Evolutionary conservation across 2,797 vertebrate species (phyloP), one percentile per base, ranked within the genome.

Genomic region (Geotrypetes seraphini): DNA sequence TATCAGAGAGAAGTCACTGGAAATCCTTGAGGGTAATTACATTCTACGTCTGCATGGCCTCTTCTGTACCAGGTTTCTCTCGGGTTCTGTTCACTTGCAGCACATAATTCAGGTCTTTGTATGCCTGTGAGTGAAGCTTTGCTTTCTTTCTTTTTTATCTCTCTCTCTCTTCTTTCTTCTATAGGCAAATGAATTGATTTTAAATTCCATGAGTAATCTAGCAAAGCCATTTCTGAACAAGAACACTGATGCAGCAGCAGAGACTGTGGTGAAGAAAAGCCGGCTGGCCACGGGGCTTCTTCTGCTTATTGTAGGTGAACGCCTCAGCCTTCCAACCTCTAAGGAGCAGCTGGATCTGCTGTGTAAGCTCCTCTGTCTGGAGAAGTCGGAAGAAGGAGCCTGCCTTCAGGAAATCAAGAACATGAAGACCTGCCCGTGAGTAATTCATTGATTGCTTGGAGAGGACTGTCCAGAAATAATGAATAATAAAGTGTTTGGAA

Each of bases 181-280:
- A 23, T 37, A 92, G 94, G 84, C 93, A 33, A 63, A 13, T 2
- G 12, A 1, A 0, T 14, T 90, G 44, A 30, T 97, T 5, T 78
- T 83, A 6, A 3, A 42, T 0, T 71, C 78, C 8, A 40, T 90
- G 53, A 31, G 11, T 9, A 22, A 28, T 16, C 25, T 29, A 0
- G 32, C 78, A 26, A 25, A 1, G 4, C 76, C 73, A 5, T 66
- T 80, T 39, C 7, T 78, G 25, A 10, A 19, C 0, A 50, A 39
- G 3, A 24, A 13, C 24, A 3, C 4, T 4, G 47, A 66, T 1
- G 4, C 10, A 1, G 10, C 43, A 0, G 28, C 26, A 2, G 28
- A 36, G 5, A 20, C 21, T 2, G 1, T 0, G 2, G 60, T 68
- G 2, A 39, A 80, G 15, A 4, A 39, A 16, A 84, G 75, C 3